Percentiles rank a stretch among this genome's conserved stretches.
phyloP scores from a whole-genome alignment of 2,888 invertebrate genomes.

The Poecilobothrus nobilitatus region DNA sequence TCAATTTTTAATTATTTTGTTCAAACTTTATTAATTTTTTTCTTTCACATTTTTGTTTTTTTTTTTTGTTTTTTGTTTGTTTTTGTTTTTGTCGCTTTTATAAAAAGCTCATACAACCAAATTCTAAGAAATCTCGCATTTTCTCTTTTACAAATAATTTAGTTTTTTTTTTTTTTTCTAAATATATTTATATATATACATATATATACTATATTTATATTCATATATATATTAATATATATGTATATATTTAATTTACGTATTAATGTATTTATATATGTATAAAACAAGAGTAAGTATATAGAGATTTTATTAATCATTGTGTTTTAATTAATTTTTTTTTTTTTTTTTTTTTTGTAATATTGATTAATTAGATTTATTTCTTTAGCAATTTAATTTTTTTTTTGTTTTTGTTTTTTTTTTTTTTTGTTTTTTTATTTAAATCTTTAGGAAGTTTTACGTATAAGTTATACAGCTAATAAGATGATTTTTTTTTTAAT shows the following conservation, averaged over 20 bases:
- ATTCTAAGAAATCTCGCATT: neutral
- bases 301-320: neutral
- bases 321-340: neutral
- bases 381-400: neutral
- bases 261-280: no score
- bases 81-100: neutral
- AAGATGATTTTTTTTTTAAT: neutral
- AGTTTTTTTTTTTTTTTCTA: neutral
- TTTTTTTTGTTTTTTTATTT: neutral
- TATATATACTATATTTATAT: neutral
- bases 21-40: neutral
- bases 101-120: conserved; percentile 5
- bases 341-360: neutral
- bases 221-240: no score
- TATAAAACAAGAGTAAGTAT: neutral
- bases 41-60: neutral
- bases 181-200: neutral
- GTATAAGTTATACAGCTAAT: neutral
- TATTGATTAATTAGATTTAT: neutral
- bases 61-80: neutral
- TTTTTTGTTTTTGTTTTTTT: neutral
- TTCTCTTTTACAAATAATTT: neutral
- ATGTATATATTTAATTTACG: neutral
- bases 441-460: conserved; percentile 6
- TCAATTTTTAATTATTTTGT: neutral